Percentiles rank a stretch among this genome's conserved stretches.
These are phyloP conservation scores for Aphaenogaster ashmeadi DNA, from an alignment of 1,140 invertebrate species.

Conservation along the genomic window DNA sequence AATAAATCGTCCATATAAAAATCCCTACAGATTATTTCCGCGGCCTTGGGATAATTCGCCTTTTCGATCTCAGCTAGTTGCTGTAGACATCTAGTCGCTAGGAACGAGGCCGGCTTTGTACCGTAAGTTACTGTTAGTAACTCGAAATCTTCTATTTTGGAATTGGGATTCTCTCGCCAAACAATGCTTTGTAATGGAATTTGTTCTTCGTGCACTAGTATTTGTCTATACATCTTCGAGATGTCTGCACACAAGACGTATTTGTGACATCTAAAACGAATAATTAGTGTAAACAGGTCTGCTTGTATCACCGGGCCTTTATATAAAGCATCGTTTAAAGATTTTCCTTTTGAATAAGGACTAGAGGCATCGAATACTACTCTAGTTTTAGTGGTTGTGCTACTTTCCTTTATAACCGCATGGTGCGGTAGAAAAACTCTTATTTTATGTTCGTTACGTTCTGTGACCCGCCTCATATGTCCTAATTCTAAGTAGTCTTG, in stretches of 20 bases:
- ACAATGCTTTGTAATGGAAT: background rate
- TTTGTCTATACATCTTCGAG: background rate
- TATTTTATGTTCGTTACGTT: background rate
- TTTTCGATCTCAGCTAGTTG: background rate
- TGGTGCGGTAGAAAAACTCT: background rate
- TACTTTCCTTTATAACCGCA: background rate
- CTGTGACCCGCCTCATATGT: background rate
- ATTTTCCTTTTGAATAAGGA: background rate
- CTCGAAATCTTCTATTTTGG: background rate
- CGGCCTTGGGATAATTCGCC: background rate
- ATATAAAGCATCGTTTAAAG: background rate
- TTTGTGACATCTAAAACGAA: background rate
- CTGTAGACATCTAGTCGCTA: background rate
- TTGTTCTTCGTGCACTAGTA: background rate
- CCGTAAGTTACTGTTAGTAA: background rate
- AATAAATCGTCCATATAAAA: background rate
- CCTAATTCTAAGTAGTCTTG: background rate
- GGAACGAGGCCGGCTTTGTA: background rate
- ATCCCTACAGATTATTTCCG: background rate
- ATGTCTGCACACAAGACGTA: background rate
- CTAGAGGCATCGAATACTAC: background rate
- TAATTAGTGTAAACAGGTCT: background rate
- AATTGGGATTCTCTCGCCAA: background rate
- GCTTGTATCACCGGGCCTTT: background rate
- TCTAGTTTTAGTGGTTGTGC: background rate